Base-by-base conservation (phyloP, 2,888 invertebrate species). In the Abscondita cerata region DNA sequence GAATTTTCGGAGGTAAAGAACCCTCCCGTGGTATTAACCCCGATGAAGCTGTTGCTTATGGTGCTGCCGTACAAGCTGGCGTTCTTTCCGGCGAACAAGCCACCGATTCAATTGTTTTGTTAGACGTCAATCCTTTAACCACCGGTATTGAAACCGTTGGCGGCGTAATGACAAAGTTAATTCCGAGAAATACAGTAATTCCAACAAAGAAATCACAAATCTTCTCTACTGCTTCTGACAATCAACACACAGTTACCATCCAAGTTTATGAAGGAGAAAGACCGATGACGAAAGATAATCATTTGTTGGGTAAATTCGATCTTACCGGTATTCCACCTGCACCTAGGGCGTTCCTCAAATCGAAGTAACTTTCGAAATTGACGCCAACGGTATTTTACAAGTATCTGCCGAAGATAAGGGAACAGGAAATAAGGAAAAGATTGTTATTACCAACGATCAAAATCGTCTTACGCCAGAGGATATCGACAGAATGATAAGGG, bases 101-200 rank as follows among this genome's bases (percentile, higher is more conserved):
- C 78, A 96, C 96, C 1, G 96, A 96, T 72, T 97, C 97, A 56
- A 92, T 98, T 70, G 96, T 98, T 0, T 86, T 99, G 63, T 87
- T 99, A 67, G 98, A 99, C 80, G 99, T 99, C 55, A 98, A 98
- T 81, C 99, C 99, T 70, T 86, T 99, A 68, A 98, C 99, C 68
- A 89, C 99, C 90, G 99, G 99, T 82, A 99, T 99, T 77, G 99
- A 99, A 83, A 99, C 99, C 40, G 98, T 98, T 50, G 98, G 99
- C 67, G 99, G 99, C 70, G 98, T 99, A 25, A 99, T 99, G 98
- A 98, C 98, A 72, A 98, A 98, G 80, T 86, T 99, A 56, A 99
- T 99, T 78, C 93, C 95, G 55, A 86, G 98, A 73, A 99, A 99
- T 86, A 98, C 98, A 19, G 97, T 98, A 67, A 98, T 99, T 76